Evolutionary conservation across 2,888 invertebrate species (phyloP), one percentile per base, ranked within the genome.

Genomic region (Herminia tarsipennalis): DNA sequence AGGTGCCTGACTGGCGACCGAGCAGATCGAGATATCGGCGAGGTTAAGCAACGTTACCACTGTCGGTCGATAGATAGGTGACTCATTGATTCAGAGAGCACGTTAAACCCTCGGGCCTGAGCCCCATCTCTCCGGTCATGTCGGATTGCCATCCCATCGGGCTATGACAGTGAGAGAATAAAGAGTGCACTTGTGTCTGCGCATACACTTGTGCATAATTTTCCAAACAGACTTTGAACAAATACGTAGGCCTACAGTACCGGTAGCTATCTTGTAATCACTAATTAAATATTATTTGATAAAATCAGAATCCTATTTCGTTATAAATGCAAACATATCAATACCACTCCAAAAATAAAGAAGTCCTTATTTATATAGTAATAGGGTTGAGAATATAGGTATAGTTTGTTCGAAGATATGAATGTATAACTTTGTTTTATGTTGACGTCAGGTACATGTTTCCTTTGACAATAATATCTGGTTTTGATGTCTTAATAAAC

Each of bases 401-500:
- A n/a, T 13, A 42, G n/a, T 17, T 12, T 10, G n/a, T 33, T 27
- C n/a, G n/a, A 3, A 5, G 6, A 1, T 29, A n/a, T 12, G 13
- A 5, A 50, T 32, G 6, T 6, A 2, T 38, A 60, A 63, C 39
- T 52, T 63, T 55, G 69, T 41, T 29, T 57, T 32, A 20, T 76
- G 73, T 69, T 67, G 66, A 73, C 74, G 79, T 79, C 83, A 84
- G 83, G 78, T 81, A 73, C 66, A 71, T 74, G 69, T 70, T 66
- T 71, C 69, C 74, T 76, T 67, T 72, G 73, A 76, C 77, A 75
- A 71, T 76, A 71, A 66, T 59, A 42, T 74, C 81, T 81, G 83
- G 73, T 75, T 78, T 76, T 83, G 85, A 85, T 84, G 78, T 70
- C 78, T 73, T 72, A 68, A 76, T 81, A 75, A 84, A 78, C 78